Evolutionary conservation across 1,140 invertebrate genomes (phyloP).

Genomic region (Prorops nasuta): DNA sequence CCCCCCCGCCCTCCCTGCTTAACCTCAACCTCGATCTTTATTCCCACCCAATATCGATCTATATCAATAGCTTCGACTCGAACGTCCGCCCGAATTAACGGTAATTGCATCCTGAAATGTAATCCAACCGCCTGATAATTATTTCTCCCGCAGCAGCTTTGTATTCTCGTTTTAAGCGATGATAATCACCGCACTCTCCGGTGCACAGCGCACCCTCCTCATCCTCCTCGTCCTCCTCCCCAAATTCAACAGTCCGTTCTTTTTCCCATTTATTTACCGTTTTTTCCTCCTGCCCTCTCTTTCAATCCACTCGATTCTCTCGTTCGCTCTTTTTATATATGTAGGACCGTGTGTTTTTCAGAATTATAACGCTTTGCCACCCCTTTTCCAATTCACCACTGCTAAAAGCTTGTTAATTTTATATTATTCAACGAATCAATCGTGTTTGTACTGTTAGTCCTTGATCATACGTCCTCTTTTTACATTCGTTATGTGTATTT

Average conservation of each 20-base stretch:
- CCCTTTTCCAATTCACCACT: too few species aligned
- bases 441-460: too few species aligned
- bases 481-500: too few species aligned
- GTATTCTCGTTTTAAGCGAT: not conserved
- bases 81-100: conserved; percentile 16
- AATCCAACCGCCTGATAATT: conserved; percentile 13
- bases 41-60: conserved; percentile 2
- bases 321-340: too few species aligned
- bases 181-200: not conserved
- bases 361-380: too few species aligned
- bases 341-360: too few species aligned
- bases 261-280: not conserved
- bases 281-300: not conserved
- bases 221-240: too few species aligned
- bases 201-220: not conserved
- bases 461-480: too few species aligned
- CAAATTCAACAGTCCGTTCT: too few species aligned
- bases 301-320: too few species aligned
- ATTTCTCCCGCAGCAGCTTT: conserved; percentile 4
- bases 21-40: conserved; percentile 16
- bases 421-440: too few species aligned
- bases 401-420: too few species aligned
- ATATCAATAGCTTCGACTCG: not conserved
- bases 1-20: not conserved
- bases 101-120: conserved; percentile 13